Conservation (phyloP, 2,797 vertebrate species). For the Euphonia xanthogaster region DNA sequence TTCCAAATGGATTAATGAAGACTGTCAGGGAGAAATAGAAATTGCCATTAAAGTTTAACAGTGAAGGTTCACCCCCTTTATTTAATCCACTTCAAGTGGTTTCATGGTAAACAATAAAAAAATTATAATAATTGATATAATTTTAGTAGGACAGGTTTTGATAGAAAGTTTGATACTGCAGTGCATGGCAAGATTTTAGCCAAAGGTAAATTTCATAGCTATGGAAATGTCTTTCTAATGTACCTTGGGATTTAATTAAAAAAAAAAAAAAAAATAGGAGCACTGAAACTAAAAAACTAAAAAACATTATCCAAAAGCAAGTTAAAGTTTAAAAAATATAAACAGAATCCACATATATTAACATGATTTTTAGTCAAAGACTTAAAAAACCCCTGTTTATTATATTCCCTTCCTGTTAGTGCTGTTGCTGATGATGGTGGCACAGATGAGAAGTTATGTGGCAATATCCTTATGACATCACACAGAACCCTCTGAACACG, state of each 20-base stretch:
- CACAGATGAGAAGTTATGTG: not conserved
- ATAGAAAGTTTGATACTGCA: constrained; percentile 21
- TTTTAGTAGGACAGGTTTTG: not conserved
- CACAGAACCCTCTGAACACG: not conserved
- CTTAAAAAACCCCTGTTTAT: not conserved
- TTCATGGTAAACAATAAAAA: not conserved
- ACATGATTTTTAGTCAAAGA: not conserved
- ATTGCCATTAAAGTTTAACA: not conserved
- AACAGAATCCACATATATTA: not conserved
- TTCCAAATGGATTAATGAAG: not conserved
- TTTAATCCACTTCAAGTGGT: not conserved
- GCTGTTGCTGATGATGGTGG: not conserved
- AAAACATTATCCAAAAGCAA: not conserved
- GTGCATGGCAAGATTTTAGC: not conserved
- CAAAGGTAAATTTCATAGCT: not conserved
- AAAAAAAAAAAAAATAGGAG: not conserved
- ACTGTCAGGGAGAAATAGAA: not conserved
- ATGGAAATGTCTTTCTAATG: not conserved
- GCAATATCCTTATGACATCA: not conserved
- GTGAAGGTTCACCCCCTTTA: not conserved
- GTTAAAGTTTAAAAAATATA: not conserved
- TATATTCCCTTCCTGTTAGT: not conserved
- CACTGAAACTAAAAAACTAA: not conserved
- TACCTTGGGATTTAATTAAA: not conserved
- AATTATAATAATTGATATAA: not conserved